Percentiles rank a stretch among this genome's conserved stretches.
Evolutionary conservation across 1,140 invertebrate species (phyloP).

Genomic region (Zaprionus tsacasi): DNA sequence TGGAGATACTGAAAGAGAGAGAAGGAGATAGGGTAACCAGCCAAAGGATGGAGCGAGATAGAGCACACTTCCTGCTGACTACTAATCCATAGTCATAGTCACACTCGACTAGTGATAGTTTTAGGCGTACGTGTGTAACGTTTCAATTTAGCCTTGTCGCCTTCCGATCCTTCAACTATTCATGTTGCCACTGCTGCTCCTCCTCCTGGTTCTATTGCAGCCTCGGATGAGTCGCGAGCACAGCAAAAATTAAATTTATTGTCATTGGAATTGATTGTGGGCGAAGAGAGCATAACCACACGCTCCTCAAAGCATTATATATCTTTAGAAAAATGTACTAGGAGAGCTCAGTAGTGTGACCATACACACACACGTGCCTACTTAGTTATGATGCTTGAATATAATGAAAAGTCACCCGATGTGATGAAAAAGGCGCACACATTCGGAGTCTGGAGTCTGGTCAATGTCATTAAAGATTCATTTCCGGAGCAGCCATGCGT

Average conservation of each 20-base stretch:
- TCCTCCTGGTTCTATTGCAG: neutral
- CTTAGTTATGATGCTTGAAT: neutral
- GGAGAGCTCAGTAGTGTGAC: neutral
- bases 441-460: constrained; percentile 50
- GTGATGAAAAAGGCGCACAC: constrained; percentile 37
- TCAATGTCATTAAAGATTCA: constrained; percentile 76
- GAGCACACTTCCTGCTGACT: constrained; percentile 57
- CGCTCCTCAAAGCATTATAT: neutral
- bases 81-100: constrained; percentile 77
- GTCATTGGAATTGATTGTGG: constrained; percentile 78
- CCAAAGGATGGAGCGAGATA: neutral
- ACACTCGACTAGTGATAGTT: constrained; percentile 80
- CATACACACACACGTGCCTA: neutral
- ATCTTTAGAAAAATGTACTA: neutral
- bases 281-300: constrained; percentile 40
- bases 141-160: constrained; percentile 69
- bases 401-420: neutral
- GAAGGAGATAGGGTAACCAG: neutral
- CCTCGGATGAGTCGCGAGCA: constrained; percentile 61
- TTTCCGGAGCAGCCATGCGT: constrained; percentile 73
- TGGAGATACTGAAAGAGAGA: constrained; percentile 5
- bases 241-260: constrained; percentile 81
- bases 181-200: constrained; percentile 3
- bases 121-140: constrained; percentile 81
- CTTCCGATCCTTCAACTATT: neutral